Evolutionary conservation across 30 jellyfish, hydroid and myxozoan species (phyloP).

Genomic region (Nemopilema nomurai): DNA sequence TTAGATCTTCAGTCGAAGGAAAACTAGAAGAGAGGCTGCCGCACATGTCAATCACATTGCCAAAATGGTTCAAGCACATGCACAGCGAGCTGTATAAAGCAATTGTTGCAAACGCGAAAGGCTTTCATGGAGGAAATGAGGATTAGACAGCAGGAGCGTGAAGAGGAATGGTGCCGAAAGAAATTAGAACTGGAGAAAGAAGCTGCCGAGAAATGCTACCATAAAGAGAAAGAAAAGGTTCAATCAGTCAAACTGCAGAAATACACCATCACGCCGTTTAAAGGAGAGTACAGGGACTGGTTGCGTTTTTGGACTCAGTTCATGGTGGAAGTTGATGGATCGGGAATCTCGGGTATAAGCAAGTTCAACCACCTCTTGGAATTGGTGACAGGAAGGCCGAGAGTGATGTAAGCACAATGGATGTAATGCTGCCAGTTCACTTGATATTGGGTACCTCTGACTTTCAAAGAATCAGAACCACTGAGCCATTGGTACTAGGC

Average conservation of each 20-base stretch:
- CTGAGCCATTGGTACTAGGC: conserved; percentile 70
- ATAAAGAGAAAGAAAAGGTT: conserved; percentile 61
- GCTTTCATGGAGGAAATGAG: conserved; percentile 46
- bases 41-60: conserved; percentile 52
- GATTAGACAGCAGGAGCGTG: conserved; percentile 60
- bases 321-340: conserved; percentile 55
- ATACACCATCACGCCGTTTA: too few species aligned
- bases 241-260: too few species aligned
- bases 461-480: conserved; percentile 52
- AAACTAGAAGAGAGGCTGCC: conserved; percentile 71
- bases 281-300: conserved; percentile 82
- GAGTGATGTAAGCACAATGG: conserved; percentile 47
- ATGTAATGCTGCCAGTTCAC: conserved; percentile 67
- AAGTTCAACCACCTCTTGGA: conserved; percentile 68
- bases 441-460: conserved; percentile 58
- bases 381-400: conserved; percentile 51
- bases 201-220: conserved; percentile 18
- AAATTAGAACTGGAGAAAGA: conserved; percentile 41
- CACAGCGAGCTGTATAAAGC: conserved; percentile 5
- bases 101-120: conserved; percentile 12
- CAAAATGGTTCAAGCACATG: conserved; percentile 27
- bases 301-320: conserved; percentile 71
- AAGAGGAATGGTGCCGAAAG: conserved; percentile 53
- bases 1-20: conserved; percentile 46
- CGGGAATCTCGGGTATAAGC: conserved; percentile 66